Base-by-base conservation (phyloP, 1,140 invertebrate genomes). In the Nymphalis io region DNA sequence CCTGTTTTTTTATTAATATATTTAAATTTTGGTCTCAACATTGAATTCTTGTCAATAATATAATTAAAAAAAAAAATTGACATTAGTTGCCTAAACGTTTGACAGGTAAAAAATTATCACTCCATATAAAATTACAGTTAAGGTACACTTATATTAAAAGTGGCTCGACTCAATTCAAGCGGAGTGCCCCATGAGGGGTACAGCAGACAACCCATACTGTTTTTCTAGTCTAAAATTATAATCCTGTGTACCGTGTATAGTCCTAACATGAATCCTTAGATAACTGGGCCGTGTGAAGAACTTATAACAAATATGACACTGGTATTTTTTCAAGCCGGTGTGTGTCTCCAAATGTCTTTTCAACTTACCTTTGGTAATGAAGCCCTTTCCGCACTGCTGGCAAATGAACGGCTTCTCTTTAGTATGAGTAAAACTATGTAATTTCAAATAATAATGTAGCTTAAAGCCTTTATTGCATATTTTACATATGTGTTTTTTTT, bases 381-480 rank as follows among this genome's bases (percentile, higher is more conserved):
- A 93, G 0, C 91, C 91, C 60, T 91, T 92, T 0, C 88, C 89
- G 55, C 92, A 91, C 66, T 91, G 86, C 64, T 89, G 87, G 38
- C 89, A 89, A 0, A 89, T 91, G 46, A 81, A 89, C 0, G 89
- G 89, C 40, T 89, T 89, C 51, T 91, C 89, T 33, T 91, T 91
- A 0, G 87, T 86, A 53, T 91, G 89, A 0, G 89, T 91, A 55
- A 88, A 91, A 18, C 83, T 87, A 60, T 91, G 89, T 3, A 91
- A 58, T 33, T 91, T 91, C 4, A 91, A 46, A 57, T 91, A 91
- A 44, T 91, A 91, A 27, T 88, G 87, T 0, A 91, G 73, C 42
- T 88, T 94, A 67, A 94, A 94, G 57, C 89, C 84, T 61, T 93
- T 94, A 16, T 93, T 93, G 72, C 94, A 94, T 12, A 93, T 90